phyloP scores from a whole-genome alignment of 2,113 vertebrate species.

The Grus americana region DNA sequence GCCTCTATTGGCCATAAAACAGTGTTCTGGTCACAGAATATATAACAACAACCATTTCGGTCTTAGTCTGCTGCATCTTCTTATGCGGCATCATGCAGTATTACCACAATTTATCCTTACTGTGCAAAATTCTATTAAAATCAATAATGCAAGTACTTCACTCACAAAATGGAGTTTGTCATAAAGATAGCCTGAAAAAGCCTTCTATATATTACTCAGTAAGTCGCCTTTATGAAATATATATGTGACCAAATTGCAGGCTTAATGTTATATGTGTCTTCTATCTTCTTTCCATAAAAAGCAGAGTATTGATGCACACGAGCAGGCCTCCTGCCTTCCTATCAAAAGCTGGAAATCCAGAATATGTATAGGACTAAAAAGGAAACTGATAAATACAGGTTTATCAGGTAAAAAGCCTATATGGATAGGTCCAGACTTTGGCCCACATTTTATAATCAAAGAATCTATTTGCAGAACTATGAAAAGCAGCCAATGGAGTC shows the following conservation, averaged over 20 bases:
- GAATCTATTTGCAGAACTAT: neutral
- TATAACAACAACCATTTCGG: neutral
- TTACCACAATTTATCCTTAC: constrained; percentile 22
- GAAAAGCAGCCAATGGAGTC: neutral
- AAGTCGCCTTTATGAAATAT: constrained; percentile 39
- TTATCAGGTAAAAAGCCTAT: neutral
- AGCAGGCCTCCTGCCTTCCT: neutral
- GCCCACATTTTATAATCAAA: neutral
- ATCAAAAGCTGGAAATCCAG: neutral
- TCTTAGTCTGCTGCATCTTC: neutral
- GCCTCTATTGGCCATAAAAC: neutral
- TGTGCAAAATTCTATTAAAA: constrained; percentile 48
- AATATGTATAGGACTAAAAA: neutral
- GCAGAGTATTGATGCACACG: neutral
- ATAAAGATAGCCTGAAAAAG: constrained; percentile 10
- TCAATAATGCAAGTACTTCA: constrained; percentile 45
- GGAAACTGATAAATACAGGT: neutral
- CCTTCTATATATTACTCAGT: neutral
- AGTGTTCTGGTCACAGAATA: constrained; percentile 16
- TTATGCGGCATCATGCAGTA: neutral
- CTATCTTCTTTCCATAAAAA: constrained; percentile 22
- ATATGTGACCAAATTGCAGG: neutral
- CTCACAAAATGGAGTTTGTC: neutral
- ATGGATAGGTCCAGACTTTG: neutral
- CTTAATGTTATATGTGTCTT: constrained; percentile 6